Evolutionary conservation across 1,140 invertebrate genomes (phyloP).

Genomic region (Eurosta solidaginis): DNA sequence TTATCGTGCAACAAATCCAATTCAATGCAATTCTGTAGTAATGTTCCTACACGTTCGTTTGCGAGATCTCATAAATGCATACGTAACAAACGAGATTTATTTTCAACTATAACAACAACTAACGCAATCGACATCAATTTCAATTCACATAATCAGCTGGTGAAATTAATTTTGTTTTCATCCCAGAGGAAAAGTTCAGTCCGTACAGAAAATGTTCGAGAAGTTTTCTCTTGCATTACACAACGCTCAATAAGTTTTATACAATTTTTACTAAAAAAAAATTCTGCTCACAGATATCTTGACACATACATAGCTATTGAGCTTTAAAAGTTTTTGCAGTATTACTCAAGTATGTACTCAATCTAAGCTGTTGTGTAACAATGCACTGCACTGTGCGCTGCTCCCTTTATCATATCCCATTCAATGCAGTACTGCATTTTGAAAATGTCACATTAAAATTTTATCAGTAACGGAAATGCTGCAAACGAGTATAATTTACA

Average conservation of each 20-base stretch:
- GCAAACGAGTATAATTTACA: conserved; percentile 22
- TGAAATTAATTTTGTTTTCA: too few relatives aligned
- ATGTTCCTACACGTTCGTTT: background rate
- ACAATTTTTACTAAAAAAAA: background rate
- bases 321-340: background rate
- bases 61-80: conserved; percentile 18
- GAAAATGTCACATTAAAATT: conserved; percentile 29
- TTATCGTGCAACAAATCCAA: too few relatives aligned
- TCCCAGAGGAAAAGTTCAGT: too few relatives aligned
- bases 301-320: background rate
- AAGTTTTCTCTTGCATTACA: too few relatives aligned
- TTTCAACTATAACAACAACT: background rate
- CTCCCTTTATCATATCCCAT: background rate
- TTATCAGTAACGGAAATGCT: conserved; percentile 34
- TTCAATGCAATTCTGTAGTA: background rate
- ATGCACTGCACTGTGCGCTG: conserved; percentile 3
- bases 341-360: background rate
- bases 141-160: conserved; percentile 21
- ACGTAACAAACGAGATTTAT: background rate
- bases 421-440: background rate
- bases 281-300: too few relatives aligned
- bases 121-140: conserved; percentile 5
- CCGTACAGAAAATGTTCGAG: too few relatives aligned
- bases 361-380: background rate
- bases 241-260: too few relatives aligned